Evolutionary conservation across 2,113 vertebrate species (phyloP).

Genomic region (Beaufortia kweichowensis): DNA sequence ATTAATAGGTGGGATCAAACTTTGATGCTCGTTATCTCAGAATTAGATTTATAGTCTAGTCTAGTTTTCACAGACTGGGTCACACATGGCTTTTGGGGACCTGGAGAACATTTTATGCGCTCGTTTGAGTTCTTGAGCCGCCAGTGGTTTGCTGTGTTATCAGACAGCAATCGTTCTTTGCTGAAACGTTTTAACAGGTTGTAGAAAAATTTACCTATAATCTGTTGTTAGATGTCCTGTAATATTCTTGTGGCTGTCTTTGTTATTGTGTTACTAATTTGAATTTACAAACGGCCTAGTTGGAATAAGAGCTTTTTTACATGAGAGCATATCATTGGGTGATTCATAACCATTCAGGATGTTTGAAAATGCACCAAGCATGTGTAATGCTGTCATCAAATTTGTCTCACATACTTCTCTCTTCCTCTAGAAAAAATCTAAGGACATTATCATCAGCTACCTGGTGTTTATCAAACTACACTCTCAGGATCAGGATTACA

Average conservation of each 20-base stretch:
- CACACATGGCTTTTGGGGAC: no score
- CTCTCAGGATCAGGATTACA: slow-evolving; percentile 62
- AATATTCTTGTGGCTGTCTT: not conserved
- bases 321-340: not conserved
- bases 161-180: no score
- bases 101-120: no score
- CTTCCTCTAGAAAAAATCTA: slow-evolving; percentile 65
- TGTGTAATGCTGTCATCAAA: not conserved
- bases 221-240: no score
- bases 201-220: no score
- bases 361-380: not conserved
- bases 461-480: slow-evolving; percentile 78
- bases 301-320: not conserved
- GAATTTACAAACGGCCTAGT: not conserved
- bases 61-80: no score
- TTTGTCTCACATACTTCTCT: not conserved
- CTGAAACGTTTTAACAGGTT: no score
- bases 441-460: slow-evolving; percentile 73
- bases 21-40: no score
- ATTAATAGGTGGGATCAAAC: no score
- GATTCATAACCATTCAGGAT: not conserved
- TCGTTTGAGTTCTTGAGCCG: no score
- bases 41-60: no score
- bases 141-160: no score
- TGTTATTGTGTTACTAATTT: not conserved